Evolutionary conservation across 2,797 vertebrate species (phyloP).

Genomic region (Cynopterus sphinx): DNA sequence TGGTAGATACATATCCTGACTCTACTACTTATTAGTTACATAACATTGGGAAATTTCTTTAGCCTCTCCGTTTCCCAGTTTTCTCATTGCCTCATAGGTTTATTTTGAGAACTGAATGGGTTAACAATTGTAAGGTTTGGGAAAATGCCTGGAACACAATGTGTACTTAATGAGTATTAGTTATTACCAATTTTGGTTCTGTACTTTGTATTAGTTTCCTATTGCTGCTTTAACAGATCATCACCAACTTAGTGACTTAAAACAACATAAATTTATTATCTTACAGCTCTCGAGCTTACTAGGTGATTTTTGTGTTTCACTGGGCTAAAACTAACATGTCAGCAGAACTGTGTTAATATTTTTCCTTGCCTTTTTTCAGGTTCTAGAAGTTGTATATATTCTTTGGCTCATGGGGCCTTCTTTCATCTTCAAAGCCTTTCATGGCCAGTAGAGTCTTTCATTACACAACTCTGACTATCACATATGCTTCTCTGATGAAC

Average conservation of each 20-base stretch:
- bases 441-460: background rate
- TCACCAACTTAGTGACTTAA: background rate
- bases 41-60: background rate
- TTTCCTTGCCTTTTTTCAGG: background rate
- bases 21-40: background rate
- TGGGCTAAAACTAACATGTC: background rate
- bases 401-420: background rate
- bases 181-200: background rate
- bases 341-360: background rate
- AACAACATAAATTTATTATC: background rate
- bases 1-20: background rate
- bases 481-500: background rate
- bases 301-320: background rate
- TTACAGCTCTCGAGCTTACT: background rate
- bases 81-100: background rate
- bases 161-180: background rate
- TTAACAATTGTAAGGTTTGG: background rate
- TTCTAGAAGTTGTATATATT: background rate
- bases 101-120: background rate
- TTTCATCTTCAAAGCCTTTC: background rate
- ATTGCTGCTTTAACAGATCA: conserved; percentile 22
- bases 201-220: background rate
- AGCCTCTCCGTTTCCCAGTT: background rate
- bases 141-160: background rate
- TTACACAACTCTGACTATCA: background rate